phyloP scores from a whole-genome alignment of 2,113 vertebrate species.

The Nerophis ophidion region DNA sequence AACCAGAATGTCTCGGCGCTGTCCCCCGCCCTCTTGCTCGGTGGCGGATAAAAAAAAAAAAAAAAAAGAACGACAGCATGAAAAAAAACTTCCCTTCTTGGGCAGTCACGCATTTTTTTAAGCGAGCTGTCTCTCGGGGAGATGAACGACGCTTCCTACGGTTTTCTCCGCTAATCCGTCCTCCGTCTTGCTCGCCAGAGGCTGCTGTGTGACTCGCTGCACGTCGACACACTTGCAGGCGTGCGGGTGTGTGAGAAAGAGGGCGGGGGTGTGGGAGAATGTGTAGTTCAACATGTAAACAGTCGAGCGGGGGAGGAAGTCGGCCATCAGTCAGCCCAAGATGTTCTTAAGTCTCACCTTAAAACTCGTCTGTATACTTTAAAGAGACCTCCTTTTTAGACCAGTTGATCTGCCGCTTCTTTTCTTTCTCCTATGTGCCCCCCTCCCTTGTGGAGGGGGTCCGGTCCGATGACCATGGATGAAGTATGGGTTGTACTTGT shows the following conservation, averaged over 20 bases:
- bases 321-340: too few species aligned
- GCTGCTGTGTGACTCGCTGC: constrained; percentile 21
- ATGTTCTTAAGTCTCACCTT: too few species aligned
- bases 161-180: constrained; percentile 11
- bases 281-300: constrained; percentile 35
- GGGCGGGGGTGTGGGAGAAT: constrained; percentile 20
- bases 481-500: too few species aligned
- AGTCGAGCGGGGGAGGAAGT: neutral
- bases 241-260: constrained; percentile 36
- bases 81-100: too few species aligned
- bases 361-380: too few species aligned
- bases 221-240: constrained; percentile 24
- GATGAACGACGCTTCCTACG: constrained; percentile 31
- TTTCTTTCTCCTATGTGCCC: too few species aligned
- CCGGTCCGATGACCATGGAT: too few species aligned
- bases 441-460: too few species aligned
- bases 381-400: too few species aligned
- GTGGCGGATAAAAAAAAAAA: constrained; percentile 12
- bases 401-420: too few species aligned
- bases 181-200: constrained; percentile 7
- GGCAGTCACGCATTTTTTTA: constrained; percentile 15
- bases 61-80: too few species aligned
- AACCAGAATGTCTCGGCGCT: constrained; percentile 34
- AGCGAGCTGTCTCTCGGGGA: constrained; percentile 11
- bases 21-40: neutral